phyloP scores from a whole-genome alignment of 2,113 vertebrate species.

The Pipa parva region DNA sequence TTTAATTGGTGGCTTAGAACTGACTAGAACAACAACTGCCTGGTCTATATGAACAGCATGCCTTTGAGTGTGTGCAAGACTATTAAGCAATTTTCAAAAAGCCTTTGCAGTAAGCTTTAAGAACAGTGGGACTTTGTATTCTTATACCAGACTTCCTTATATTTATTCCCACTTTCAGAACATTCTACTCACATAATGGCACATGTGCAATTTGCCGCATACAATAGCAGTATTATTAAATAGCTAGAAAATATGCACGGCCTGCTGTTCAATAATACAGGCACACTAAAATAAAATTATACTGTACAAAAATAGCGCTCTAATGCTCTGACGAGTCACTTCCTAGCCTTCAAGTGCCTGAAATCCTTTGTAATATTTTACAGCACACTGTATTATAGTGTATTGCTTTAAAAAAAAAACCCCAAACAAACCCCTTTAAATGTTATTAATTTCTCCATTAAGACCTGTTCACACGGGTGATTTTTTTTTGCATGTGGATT shows the following conservation, averaged over 20 bases:
- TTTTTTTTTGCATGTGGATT: too few relatives aligned
- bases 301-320: not conserved
- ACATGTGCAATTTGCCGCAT: not conserved
- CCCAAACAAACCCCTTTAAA: too few relatives aligned
- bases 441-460: too few relatives aligned
- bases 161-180: constrained; percentile 2
- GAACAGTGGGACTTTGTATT: constrained; percentile 13
- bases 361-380: not conserved
- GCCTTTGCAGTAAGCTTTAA: constrained; percentile 7
- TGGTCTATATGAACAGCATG: constrained; percentile 1
- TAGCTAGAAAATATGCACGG: not conserved
- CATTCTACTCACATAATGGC: constrained; percentile 5
- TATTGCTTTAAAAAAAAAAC: too few relatives aligned
- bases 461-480: too few relatives aligned
- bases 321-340: not conserved
- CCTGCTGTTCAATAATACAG: not conserved
- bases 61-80: constrained; percentile 14
- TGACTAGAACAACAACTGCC: constrained; percentile 4
- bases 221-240: constrained; percentile 15
- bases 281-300: not conserved
- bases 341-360: not conserved
- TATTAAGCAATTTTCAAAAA: constrained; percentile 33
- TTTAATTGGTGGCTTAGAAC: constrained; percentile 22
- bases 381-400: too few relatives aligned
- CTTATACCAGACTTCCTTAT: not conserved